Percentiles rank a stretch among this genome's conserved stretches.
phyloP scores from a whole-genome alignment of 2,113 vertebrate species.

The Nothoprocta pentlandii region DNA sequence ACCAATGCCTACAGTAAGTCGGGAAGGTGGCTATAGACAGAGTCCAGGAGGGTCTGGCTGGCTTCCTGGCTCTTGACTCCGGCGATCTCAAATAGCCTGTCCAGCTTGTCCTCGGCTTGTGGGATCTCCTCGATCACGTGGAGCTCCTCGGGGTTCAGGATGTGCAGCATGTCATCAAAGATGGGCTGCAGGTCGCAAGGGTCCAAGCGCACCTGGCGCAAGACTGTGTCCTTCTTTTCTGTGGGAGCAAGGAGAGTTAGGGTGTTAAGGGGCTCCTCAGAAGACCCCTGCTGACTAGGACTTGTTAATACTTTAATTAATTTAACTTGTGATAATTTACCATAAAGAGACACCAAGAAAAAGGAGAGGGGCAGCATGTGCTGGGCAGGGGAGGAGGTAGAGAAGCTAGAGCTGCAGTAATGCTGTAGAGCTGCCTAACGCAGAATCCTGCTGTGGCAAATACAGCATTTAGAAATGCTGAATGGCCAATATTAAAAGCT shows the following conservation, averaged over 20 bases:
- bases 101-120: constrained; percentile 93
- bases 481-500: background rate
- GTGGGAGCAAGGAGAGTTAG: background rate
- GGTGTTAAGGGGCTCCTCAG: background rate
- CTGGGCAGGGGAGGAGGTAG: background rate
- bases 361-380: background rate
- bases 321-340: accelerated
- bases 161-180: constrained; percentile 97
- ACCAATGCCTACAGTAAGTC: constrained; percentile 86
- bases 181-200: constrained; percentile 97
- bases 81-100: constrained; percentile 93
- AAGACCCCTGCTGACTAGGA: background rate
- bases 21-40: constrained; percentile 96
- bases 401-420: background rate
- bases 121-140: constrained; percentile 92
- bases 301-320: background rate
- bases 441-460: background rate
- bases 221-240: constrained; percentile 99
- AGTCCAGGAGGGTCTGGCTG: constrained; percentile 97
- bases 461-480: constrained; percentile 31
- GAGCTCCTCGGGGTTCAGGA: constrained; percentile 95
- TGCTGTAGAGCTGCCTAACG: background rate
- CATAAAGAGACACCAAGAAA: background rate
- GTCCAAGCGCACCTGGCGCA: constrained; percentile 96
- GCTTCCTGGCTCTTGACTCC: constrained; percentile 98